Conservation (phyloP, 2,888 invertebrate species). For the Seira sanloemensis region DNA sequence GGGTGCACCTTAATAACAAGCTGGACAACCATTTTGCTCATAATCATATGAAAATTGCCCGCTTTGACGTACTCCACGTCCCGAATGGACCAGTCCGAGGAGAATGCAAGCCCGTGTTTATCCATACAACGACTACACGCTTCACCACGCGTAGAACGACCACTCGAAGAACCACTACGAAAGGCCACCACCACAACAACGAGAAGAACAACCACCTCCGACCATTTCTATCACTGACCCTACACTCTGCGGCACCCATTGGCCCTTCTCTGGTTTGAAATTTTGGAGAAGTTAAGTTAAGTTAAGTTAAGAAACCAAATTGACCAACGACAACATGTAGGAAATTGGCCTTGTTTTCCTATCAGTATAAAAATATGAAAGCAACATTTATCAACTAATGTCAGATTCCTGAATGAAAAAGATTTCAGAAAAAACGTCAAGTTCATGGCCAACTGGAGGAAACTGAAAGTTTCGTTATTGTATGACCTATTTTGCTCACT, state of each 20-base stretch:
- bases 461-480: too few species aligned
- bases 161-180: slow-evolving; percentile 26
- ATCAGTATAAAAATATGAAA: too few species aligned
- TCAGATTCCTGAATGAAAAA: too few species aligned
- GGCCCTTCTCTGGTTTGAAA: slow-evolving; percentile 27
- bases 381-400: too few species aligned
- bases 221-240: slow-evolving; percentile 7
- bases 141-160: slow-evolving; percentile 24
- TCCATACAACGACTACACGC: slow-evolving; percentile 26
- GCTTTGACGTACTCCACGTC: slow-evolving; percentile 50
- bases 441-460: too few species aligned
- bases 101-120: slow-evolving; percentile 20
- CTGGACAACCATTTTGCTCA: slow-evolving; percentile 52
- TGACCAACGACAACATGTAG: too few species aligned
- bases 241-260: background rate
- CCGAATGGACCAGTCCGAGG: slow-evolving; percentile 5
- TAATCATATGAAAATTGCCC: slow-evolving; percentile 46
- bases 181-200: slow-evolving; percentile 32
- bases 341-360: too few species aligned
- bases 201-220: slow-evolving; percentile 20
- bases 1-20: slow-evolving; percentile 53
- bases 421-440: too few species aligned
- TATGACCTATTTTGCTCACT: too few species aligned
- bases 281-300: slow-evolving; percentile 54
- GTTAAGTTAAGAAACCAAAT: too few species aligned